A percentile compares a stretch with the other conserved stretches of the same genome.
Evolutionary conservation across 2,888 invertebrate species (phyloP).

Genomic region (Uropetala carovei): DNA sequence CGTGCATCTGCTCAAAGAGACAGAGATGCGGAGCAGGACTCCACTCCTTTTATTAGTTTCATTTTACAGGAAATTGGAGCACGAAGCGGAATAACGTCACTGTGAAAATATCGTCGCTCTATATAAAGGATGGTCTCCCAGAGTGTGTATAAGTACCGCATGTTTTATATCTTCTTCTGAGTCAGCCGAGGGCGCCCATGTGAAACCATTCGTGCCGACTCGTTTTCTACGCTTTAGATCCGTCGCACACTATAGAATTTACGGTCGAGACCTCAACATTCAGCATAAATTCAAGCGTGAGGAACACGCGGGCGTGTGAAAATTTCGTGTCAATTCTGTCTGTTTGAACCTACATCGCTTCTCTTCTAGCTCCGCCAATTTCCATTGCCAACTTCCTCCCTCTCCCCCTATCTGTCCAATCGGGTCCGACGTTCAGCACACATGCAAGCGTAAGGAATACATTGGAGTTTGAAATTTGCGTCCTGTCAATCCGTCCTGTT

Average conservation of each 20-base stretch:
- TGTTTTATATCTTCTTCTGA: not conserved
- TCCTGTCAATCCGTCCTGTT: no score
- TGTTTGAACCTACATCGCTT: no score
- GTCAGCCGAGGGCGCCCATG: not conserved
- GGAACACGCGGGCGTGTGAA: not conserved
- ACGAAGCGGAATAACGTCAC: not conserved
- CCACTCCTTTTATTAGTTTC: not conserved
- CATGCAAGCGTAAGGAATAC: not conserved
- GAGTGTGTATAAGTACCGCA: not conserved
- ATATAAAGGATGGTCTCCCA: not conserved
- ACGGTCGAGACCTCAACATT: not conserved
- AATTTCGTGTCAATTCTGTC: no score
- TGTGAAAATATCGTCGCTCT: not conserved
- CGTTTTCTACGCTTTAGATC: not conserved
- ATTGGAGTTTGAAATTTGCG: not conserved
- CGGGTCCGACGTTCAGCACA: not conserved
- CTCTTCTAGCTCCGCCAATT: no score
- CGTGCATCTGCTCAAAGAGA: conserved; percentile 12
- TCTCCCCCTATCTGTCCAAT: not conserved
- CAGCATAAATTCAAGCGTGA: not conserved
- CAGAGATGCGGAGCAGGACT: not conserved
- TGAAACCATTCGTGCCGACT: not conserved
- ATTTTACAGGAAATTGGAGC: not conserved
- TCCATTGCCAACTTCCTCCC: not conserved
- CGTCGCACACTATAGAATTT: not conserved